Base-by-base conservation (phyloP, 1,140 invertebrate genomes). In the Tetramorium simillimum region DNA sequence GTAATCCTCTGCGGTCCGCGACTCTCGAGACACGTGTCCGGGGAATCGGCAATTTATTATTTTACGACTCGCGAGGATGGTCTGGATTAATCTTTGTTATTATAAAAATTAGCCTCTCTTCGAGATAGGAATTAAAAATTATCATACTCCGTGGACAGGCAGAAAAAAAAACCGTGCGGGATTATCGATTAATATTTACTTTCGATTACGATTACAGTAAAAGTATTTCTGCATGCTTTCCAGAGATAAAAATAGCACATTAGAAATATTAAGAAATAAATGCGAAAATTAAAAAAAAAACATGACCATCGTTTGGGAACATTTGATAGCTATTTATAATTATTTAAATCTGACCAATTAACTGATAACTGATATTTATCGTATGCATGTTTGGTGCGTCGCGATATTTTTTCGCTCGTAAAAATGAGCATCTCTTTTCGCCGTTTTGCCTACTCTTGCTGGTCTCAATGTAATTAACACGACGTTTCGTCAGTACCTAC, bases 1-100 rank as follows among this genome's bases (percentile, higher is more conserved):
- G 89, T 94, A 93, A 94, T 93, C 93, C 91, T 91, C 76, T 81
- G 89, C 65, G 80, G 77, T 88, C 62, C 56, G 85, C 40, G 65
- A 37, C 43, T 63, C 85, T 46, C 53, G 63, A 62, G 72, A 49
- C 81, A 75, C 69, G 86, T 58, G 67, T 62, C 40, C 69, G n/a
- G 40, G 56, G n/a, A 73, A 84, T 84, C 80, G 80, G 56, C 69
- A 70, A 84, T 86, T 82, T 86, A 85, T 86, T 75, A 67, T 70
- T 85, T 53, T 37, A 33, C 63, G 18, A 33, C 40, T 56, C 7
- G 73, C 65, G 18, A 24, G 10, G 37, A 72, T 24, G 46, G n/a
- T 67, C 2, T 2, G 24, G 40, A 82, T 73, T 82, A 73, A 82
- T 60, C 56, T 56, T 58, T 49, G 24, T 70, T 40, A 21, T 43